Percentiles rank a stretch among this genome's conserved stretches.
Conservation (phyloP, 2,797 vertebrate species). For the Pseudochromis fuscus region DNA sequence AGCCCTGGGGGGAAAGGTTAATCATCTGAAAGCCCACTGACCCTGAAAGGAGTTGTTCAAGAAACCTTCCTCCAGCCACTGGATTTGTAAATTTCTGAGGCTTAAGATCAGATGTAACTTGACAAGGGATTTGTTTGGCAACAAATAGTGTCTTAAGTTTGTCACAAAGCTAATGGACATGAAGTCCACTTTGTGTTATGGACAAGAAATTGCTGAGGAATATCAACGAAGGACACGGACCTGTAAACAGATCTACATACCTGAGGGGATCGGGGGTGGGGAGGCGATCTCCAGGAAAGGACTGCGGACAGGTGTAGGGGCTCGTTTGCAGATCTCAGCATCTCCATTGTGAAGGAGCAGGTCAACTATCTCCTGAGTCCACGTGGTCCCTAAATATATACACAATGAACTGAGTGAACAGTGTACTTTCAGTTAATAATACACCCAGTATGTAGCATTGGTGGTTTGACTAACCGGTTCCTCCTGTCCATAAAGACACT, state of each 20-base stretch:
- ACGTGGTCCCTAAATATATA: slow-evolving; percentile 89
- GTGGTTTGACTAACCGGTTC: no score
- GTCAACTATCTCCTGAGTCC: slow-evolving; percentile 93
- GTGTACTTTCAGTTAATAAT: not conserved
- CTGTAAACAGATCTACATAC: slow-evolving; percentile 48
- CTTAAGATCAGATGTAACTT: not conserved
- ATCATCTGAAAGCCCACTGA: slow-evolving; percentile 28
- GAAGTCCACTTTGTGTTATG: no score
- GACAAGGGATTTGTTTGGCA: not conserved
- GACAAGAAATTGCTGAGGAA: no score
- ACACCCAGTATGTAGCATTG: no score
- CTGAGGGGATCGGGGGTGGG: slow-evolving; percentile 83
- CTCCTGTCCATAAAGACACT: no score
- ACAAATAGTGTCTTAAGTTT: not conserved
- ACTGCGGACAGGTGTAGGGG: slow-evolving; percentile 83
- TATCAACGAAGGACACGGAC: no score
- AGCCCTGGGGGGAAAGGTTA: slow-evolving; percentile 13
- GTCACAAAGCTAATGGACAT: no score
- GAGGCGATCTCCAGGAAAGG: slow-evolving; percentile 89
- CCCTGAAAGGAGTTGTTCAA: slow-evolving; percentile 13
- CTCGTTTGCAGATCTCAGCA: slow-evolving; percentile 84
- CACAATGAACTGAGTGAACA: not conserved
- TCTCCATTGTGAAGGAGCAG: slow-evolving; percentile 88
- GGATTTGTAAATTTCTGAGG: slow-evolving; percentile 10
- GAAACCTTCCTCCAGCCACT: slow-evolving; percentile 36